A percentile compares a stretch with the other conserved stretches of the same genome.
These are phyloP conservation scores for Oophaga pumilio DNA, from an alignment of 2,113 vertebrate genomes.

Conservation along the genomic window DNA sequence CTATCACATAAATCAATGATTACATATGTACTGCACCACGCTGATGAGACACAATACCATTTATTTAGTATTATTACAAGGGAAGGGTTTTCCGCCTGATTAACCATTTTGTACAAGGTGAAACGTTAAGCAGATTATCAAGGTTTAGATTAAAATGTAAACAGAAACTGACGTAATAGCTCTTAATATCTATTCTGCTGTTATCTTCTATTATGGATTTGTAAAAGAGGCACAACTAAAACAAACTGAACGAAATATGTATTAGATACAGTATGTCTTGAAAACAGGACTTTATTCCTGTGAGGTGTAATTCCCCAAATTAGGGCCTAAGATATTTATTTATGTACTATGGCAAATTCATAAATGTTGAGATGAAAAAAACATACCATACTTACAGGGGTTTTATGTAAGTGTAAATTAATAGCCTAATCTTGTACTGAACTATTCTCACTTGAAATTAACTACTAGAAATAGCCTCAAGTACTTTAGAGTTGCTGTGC, in stretches of 20 bases:
- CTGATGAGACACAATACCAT: not conserved
- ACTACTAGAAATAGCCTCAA: too few species aligned
- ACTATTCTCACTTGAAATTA: too few species aligned
- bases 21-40: not conserved
- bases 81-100: not conserved
- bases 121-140: conserved; percentile 5
- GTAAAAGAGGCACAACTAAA: not conserved
- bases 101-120: conserved; percentile 5
- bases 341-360: too few species aligned
- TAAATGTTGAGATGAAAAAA: too few species aligned
- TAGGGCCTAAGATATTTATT: too few species aligned
- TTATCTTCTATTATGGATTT: conserved; percentile 5
- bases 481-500: too few species aligned
- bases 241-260: not conserved
- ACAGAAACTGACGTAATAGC: not conserved
- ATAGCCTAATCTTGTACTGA: too few species aligned
- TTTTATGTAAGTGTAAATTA: too few species aligned
- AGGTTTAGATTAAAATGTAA: not conserved
- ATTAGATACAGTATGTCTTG: too few species aligned
- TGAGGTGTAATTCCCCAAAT: too few species aligned
- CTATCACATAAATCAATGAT: conserved; percentile 32
- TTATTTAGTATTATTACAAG: not conserved
- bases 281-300: too few species aligned
- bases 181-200: not conserved
- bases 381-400: too few species aligned